Evolutionary conservation across 2,113 vertebrate genomes (phyloP), one percentile per base, ranked within the genome.

Genomic region (Romanogobio albipinnatus): DNA sequence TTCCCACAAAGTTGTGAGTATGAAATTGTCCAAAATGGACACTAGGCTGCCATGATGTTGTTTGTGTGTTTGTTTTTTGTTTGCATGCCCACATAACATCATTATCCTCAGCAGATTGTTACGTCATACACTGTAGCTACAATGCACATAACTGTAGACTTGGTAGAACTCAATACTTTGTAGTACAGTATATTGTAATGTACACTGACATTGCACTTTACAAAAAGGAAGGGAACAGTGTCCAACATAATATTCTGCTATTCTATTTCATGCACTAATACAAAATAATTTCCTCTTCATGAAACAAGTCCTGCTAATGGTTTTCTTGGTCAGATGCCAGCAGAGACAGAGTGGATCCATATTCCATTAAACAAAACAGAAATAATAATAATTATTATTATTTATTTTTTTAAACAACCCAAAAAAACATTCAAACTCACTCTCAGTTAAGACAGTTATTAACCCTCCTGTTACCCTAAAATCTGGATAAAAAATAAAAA

Each of bases 311-410:
- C 51, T 77, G 51, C 36, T 84, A 75, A 70, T 76, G 39, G 58
- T 53, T 87, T 58, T 84, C 17, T 70, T 81, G 77, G 59, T 70
- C 11, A 24, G 14, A 39, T 84, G 70, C 36, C 86, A 81, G 77
- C 1, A 77, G 26, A 58, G 75, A 76, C 22, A 24, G 39, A 76
- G 83, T 81, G 61, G 53, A 78, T 61, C 36, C 81, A 83, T 75
- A 76, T 51, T 81, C 29, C 10, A 75, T 58, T 43, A 61, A 78
- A 87, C 74, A 61, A 29, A 84, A 53, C 45, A 68, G 58, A 26
- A n/a, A n/a, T n/a, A n/a, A n/a, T n/a, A n/a, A n/a, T n/a, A n/a
- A n/a, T n/a, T n/a, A n/a, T n/a, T n/a, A n/a, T n/a, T n/a, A n/a
- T n/a, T n/a, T n/a, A n/a, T n/a, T n/a, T n/a, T 29, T 29, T 29